These are phyloP conservation scores for Tachycineta bicolor DNA, from an alignment of 2,113 vertebrate species.

Conservation along the genomic window DNA sequence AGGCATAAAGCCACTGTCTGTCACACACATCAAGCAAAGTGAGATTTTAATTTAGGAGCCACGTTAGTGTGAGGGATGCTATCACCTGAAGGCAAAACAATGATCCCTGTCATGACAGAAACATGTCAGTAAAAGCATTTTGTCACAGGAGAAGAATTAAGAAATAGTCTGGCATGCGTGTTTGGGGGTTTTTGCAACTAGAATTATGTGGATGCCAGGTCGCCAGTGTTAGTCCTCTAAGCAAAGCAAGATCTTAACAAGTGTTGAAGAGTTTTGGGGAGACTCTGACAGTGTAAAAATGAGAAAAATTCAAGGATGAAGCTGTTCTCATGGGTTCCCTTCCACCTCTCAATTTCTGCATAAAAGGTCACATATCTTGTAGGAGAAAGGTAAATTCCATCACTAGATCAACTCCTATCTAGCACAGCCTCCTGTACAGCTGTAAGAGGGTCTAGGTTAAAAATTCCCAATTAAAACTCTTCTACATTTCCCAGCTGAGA, in stretches of 20 bases:
- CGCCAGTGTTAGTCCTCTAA: background rate
- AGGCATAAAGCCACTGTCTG: background rate
- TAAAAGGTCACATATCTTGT: background rate
- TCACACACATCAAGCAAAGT: background rate
- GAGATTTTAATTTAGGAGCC: background rate
- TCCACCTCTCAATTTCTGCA: background rate
- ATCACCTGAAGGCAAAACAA: background rate
- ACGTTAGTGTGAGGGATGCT: rapidly evolving
- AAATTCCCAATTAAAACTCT: background rate
- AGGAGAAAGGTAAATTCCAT: background rate
- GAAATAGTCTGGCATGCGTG: background rate
- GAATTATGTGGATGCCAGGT: background rate
- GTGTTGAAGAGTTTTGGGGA: background rate
- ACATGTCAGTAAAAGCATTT: background rate
- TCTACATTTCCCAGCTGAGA: background rate
- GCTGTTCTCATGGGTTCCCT: background rate
- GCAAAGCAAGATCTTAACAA: background rate
- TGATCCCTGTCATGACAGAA: background rate
- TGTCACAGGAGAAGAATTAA: background rate
- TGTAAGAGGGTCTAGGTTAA: background rate
- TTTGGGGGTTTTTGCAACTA: background rate
- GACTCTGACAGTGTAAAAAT: background rate
- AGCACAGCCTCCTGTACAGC: background rate
- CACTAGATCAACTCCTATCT: background rate
- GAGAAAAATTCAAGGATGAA: background rate